Evolutionary conservation across 2,113 vertebrate genomes (phyloP).

Genomic region (Grammatotria lemairii): DNA sequence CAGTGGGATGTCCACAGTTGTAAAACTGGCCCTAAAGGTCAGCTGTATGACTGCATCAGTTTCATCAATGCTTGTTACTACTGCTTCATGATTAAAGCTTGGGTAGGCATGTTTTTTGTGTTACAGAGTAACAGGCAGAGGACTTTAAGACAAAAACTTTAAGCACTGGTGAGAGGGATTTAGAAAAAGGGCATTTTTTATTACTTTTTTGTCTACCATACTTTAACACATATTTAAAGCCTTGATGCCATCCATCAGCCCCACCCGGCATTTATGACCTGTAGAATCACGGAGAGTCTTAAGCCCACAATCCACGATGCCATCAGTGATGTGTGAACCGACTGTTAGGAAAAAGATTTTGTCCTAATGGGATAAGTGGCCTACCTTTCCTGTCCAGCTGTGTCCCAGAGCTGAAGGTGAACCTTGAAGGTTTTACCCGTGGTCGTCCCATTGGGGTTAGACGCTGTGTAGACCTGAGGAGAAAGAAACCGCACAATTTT

Average conservation of each 20-base stretch:
- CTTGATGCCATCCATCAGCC: not conserved
- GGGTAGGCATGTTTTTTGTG: not conserved
- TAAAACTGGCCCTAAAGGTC: not conserved
- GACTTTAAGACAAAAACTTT: not conserved
- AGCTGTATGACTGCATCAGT: not conserved
- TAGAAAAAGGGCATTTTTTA: not conserved
- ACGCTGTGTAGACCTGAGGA: conserved; percentile 79
- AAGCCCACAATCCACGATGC: not conserved
- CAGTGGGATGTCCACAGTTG: not conserved
- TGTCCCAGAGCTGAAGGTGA: conserved; percentile 96
- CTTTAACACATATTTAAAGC: not conserved
- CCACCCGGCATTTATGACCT: not conserved
- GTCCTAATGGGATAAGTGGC: not conserved
- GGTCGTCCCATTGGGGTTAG: conserved; percentile 78
- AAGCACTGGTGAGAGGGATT: not conserved
- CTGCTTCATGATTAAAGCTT: not conserved
- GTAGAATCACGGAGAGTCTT: not conserved
- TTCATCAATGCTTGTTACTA: not conserved
- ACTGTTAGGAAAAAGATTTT: not conserved
- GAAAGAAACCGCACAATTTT: not conserved
- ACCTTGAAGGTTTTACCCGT: conserved; percentile 88
- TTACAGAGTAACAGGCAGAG: not conserved
- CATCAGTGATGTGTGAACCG: not conserved
- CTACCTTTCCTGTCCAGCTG: conserved; percentile 93
- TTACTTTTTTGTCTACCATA: not conserved